Conservation (phyloP, 2,888 invertebrate species). For the Hydroisotoma schaefferi region DNA sequence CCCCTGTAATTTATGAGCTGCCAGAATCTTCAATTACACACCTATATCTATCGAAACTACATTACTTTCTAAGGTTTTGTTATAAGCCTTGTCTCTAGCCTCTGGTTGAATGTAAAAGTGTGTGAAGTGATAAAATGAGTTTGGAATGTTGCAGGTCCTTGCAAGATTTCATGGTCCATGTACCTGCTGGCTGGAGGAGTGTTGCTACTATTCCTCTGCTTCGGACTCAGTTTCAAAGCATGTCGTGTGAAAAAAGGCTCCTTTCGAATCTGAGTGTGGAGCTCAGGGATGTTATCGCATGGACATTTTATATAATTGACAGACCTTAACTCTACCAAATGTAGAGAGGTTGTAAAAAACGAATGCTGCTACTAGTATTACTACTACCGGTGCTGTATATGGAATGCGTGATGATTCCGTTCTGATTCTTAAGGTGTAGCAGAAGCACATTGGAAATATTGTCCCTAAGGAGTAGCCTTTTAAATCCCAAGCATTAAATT, state of each 20-base stretch:
- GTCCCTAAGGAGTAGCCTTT: slow-evolving; percentile 9
- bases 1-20: not conserved
- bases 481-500: slow-evolving; percentile 13
- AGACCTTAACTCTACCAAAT: no score
- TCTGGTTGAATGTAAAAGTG: slow-evolving; percentile 13
- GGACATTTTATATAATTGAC: slow-evolving; percentile 42
- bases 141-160: slow-evolving; percentile 54
- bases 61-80: no score
- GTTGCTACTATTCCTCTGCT: slow-evolving; percentile 57
- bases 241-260: slow-evolving; percentile 58
- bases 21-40: slow-evolving; percentile 2
- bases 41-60: no score
- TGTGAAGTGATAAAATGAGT: slow-evolving; percentile 26
- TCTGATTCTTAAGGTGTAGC: not conserved
- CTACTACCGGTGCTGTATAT: not conserved
- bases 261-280: slow-evolving; percentile 56
- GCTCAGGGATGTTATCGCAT: slow-evolving; percentile 52
- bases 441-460: not conserved
- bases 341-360: not conserved
- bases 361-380: not conserved
- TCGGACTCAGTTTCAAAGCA: slow-evolving; percentile 60
- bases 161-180: slow-evolving; percentile 60
- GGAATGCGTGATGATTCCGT: slow-evolving; percentile 1
- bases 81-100: slow-evolving; percentile 1
- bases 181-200: slow-evolving; percentile 58